A percentile compares a stretch with the other conserved stretches of the same genome.
phyloP scores from a whole-genome alignment of 2,113 vertebrate species.

The Tiliqua scincoides region DNA sequence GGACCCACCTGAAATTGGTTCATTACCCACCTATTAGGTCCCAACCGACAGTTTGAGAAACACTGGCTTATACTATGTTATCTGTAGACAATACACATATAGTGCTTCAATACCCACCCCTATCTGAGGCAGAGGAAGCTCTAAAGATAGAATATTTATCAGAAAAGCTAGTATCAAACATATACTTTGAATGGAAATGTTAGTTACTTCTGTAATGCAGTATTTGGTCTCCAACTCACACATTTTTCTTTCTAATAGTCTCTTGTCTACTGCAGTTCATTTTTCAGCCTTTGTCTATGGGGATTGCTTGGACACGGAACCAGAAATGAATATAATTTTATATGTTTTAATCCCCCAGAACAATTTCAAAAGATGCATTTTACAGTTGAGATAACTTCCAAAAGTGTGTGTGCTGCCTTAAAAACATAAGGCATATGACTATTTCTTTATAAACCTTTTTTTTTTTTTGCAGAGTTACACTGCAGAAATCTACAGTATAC shows the following conservation, averaged over 20 bases:
- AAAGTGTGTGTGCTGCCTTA: neutral
- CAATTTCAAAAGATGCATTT: conserved; percentile 3
- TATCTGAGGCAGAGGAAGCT: neutral
- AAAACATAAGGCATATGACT: neutral
- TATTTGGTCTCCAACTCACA: neutral
- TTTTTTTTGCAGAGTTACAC: neutral
- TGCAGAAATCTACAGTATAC: neutral
- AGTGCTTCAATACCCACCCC: neutral
- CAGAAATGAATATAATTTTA: neutral
- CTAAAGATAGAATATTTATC: neutral
- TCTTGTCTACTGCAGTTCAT: neutral
- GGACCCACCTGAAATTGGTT: too few species aligned
- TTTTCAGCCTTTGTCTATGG: neutral
- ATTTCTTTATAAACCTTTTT: neutral
- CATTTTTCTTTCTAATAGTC: neutral
- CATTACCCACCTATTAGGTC: too few species aligned
- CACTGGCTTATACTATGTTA: neutral
- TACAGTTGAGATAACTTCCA: neutral
- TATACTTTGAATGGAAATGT: neutral
- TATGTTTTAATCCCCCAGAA: neutral
- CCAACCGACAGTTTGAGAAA: too few species aligned
- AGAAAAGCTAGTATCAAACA: neutral
- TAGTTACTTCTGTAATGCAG: neutral
- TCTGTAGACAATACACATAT: neutral
- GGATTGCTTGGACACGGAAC: neutral